Percentiles rank a stretch among this genome's conserved stretches.
phyloP scores from a whole-genome alignment of 53 echinoderm and acorn worm species.

The Hippasteria phrygiana region DNA sequence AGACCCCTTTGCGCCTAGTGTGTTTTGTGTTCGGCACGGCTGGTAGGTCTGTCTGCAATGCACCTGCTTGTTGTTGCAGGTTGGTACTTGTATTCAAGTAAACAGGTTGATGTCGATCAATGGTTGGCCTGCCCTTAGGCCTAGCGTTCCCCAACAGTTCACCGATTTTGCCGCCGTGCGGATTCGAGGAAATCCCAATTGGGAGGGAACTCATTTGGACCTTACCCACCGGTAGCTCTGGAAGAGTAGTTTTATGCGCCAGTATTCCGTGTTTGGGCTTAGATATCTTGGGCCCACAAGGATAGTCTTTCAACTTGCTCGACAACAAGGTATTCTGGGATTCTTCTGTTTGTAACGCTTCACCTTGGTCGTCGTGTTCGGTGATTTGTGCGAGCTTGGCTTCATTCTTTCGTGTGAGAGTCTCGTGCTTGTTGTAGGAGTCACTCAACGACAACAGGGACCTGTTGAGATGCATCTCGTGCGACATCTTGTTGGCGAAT shows the following conservation, averaged over 20 bases:
- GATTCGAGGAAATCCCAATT: neutral
- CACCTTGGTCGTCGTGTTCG: slow-evolving; percentile 30
- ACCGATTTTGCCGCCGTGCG: neutral
- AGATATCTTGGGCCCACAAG: neutral
- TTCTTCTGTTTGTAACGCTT: slow-evolving; percentile 17
- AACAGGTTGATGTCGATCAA: neutral
- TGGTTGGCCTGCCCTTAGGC: neutral
- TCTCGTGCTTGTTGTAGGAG: slow-evolving; percentile 44
- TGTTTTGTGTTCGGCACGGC: neutral
- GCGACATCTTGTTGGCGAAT: slow-evolving; percentile 51
- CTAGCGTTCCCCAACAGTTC: neutral
- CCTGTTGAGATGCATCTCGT: slow-evolving; percentile 66
- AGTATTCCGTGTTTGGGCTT: slow-evolving; percentile 27
- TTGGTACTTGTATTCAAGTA: slow-evolving; percentile 30
- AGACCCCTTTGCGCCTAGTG: neutral
- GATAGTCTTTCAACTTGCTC: neutral
- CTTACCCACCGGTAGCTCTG: slow-evolving; percentile 56
- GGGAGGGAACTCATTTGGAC: neutral
- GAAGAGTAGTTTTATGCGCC: slow-evolving; percentile 66
- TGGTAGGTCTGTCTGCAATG: neutral
- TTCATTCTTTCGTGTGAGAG: slow-evolving; percentile 58
- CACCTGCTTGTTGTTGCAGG: neutral
- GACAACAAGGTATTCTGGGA: neutral
- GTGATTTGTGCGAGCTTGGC: slow-evolving; percentile 46
- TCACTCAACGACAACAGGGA: slow-evolving; percentile 70